These are phyloP conservation scores for Melopsittacus undulatus DNA, from an alignment of 2,797 vertebrate genomes.

Conservation along the genomic window DNA sequence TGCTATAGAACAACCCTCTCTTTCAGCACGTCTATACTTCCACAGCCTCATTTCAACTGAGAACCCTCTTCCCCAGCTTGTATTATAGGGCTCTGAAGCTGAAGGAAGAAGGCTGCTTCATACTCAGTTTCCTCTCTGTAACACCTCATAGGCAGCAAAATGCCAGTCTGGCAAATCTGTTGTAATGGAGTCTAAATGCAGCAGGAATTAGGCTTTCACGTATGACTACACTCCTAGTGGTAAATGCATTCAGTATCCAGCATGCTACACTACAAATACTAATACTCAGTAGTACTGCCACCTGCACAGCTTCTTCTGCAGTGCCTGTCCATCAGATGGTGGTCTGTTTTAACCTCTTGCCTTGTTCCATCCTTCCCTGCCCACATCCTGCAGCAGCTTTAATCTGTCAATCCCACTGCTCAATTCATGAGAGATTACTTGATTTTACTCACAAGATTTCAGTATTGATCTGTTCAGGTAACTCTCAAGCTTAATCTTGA, in stretches of 20 bases:
- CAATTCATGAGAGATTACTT: neutral
- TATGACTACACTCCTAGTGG: neutral
- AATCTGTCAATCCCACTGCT: neutral
- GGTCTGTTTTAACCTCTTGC: neutral
- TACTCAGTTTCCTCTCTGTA: neutral
- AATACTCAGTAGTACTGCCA: neutral
- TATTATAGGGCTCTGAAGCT: fast-evolving
- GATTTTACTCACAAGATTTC: neutral
- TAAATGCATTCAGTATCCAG: neutral
- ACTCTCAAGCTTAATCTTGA: neutral
- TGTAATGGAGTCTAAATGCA: fast-evolving
- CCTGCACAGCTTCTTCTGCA: neutral
- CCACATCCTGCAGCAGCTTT: neutral
- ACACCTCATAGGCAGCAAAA: neutral
- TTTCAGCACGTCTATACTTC: neutral
- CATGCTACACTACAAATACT: fast-evolving
- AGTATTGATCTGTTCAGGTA: neutral
- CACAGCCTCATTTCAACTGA: neutral
- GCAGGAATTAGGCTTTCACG: neutral
- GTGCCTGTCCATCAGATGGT: neutral
- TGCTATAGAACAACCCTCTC: fast-evolving
- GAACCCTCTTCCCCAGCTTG: neutral
- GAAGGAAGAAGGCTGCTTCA: neutral
- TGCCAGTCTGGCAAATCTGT: neutral
- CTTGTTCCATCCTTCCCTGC: neutral